Evolutionary conservation across 2,113 vertebrate species (phyloP).

Genomic region (Crotalus horridus): DNA sequence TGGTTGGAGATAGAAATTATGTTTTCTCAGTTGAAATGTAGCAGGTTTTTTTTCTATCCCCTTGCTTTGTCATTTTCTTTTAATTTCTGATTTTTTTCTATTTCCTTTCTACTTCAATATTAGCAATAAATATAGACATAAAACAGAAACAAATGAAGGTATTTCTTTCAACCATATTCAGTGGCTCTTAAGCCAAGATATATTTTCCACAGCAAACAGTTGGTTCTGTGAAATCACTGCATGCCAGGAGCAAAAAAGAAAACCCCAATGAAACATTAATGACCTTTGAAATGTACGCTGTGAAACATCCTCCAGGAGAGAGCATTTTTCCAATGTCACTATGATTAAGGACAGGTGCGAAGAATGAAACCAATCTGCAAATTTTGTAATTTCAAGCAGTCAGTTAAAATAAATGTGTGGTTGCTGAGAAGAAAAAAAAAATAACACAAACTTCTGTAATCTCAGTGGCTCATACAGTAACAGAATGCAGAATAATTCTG

Average conservation of each 20-base stretch:
- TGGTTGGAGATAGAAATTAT: background rate
- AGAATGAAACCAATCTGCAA: constrained; percentile 43
- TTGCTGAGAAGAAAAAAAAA: constrained; percentile 31
- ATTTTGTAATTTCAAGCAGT: constrained; percentile 38
- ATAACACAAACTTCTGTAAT: constrained; percentile 2
- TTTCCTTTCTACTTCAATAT: background rate
- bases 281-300: constrained; percentile 31
- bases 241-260: constrained; percentile 14
- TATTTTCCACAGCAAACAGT: background rate
- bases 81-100: background rate
- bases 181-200: background rate
- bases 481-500: constrained; percentile 44
- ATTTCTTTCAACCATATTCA: background rate
- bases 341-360: constrained; percentile 31
- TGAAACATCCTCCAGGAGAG: constrained; percentile 31
- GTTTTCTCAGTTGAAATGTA: background rate
- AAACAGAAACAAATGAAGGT: background rate
- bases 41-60: background rate
- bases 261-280: constrained; percentile 39
- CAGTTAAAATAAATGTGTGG: constrained; percentile 30
- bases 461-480: constrained; percentile 24
- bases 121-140: background rate
- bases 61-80: background rate
- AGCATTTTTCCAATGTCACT: constrained; percentile 47
- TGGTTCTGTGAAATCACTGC: constrained; percentile 22